Base-by-base conservation (phyloP, 2,113 vertebrate genomes). In the Larimichthys crocea region DNA sequence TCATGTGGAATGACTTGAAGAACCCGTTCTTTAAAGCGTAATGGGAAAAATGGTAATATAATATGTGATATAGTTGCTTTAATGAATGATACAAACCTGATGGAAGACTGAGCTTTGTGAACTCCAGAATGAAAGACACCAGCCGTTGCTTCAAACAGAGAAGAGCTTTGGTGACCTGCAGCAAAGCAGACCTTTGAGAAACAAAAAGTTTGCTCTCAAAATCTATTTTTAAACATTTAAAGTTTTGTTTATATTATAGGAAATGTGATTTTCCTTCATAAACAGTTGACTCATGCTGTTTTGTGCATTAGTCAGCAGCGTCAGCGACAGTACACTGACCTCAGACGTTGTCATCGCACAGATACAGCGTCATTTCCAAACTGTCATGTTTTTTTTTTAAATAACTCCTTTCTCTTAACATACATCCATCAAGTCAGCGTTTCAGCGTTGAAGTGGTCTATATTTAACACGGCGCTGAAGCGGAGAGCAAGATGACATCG, bases 281-380 rank as follows among this genome's bases (percentile, higher is more conserved):
- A 68, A 80, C 52, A 78, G 53, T 11, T 76, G 73, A 79, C 50
- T 74, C 42, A 62, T 60, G 26, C 19, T 72, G 55, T 35, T 59
- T 46, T 65, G 63, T 67, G 69, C n/a, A 16, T 79, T 66, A 64
- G 62, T 86, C 83, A 80, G 75, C 72, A 52, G 50, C 44, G 6
- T 55, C 68, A 79, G 24, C 24, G 75, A 72, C 69, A n/a, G 2
- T 42, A 48, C 40, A 65, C 42, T 75, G 73, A 72, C 50, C 29
- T 65, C 31, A 66, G 11, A 44, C 4, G 31, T 29, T 48, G 3
- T 71, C 72, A 61, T 71, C 62, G 69, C 40, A 59, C 59, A 19
- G 17, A 60, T n/a, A 35, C 22, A 48, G 52, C 42, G 5, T 74
- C 3, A 22, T 63, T 49, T 71, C 70, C 66, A 44, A 16, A 9